Evolutionary conservation across 2,113 vertebrate species (phyloP).

Genomic region (Varanus komodoensis): DNA sequence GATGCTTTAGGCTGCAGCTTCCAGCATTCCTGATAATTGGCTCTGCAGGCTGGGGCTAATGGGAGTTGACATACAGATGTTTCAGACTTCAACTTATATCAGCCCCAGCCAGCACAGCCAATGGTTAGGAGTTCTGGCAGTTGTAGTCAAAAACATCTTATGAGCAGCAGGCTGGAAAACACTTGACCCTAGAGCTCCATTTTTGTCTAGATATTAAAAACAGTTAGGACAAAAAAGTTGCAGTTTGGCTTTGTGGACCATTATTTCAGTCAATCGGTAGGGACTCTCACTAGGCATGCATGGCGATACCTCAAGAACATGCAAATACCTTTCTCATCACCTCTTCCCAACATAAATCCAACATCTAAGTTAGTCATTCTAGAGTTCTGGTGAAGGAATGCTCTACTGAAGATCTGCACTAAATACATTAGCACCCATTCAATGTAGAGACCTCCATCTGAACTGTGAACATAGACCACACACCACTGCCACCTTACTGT

Average conservation of each 20-base stretch:
- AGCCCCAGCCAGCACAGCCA: too few relatives aligned
- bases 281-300: background rate
- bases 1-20: too few relatives aligned
- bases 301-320: background rate
- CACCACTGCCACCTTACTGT: background rate
- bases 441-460: background rate
- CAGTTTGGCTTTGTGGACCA: background rate
- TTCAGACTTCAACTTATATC: too few relatives aligned
- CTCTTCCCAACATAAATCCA: background rate
- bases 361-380: background rate
- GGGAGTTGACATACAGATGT: too few relatives aligned
- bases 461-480: background rate
- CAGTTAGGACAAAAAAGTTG: background rate
- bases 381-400: background rate
- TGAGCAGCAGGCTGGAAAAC: background rate
- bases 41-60: too few relatives aligned
- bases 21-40: too few relatives aligned
- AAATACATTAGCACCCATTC: background rate
- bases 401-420: background rate
- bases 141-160: too few relatives aligned
- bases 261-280: background rate
- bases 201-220: background rate
- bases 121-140: too few relatives aligned
- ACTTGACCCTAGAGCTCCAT: background rate
- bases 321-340: background rate